Evolutionary conservation across 1,140 invertebrate species (phyloP).

Genomic region (Acromyrmex echinatior): DNA sequence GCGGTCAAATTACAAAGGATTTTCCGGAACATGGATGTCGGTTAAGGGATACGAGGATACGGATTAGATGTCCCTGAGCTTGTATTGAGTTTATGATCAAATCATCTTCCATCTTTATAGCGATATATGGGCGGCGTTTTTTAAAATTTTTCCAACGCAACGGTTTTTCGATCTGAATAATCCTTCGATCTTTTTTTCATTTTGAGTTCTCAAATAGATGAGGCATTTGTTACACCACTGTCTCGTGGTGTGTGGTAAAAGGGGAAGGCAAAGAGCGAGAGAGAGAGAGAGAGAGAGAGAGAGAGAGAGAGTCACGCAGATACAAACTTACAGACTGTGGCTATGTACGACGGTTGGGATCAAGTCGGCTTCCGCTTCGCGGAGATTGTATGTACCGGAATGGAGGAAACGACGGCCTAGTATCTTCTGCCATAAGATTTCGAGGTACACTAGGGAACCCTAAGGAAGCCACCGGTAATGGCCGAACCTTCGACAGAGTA

Average conservation of each 20-base stretch:
- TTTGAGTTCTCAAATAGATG: neutral
- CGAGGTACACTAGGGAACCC: conserved; percentile 36
- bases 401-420: conserved; percentile 37
- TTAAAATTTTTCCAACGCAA: neutral
- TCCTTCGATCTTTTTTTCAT: neutral
- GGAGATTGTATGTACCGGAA: conserved; percentile 43
- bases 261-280: neutral
- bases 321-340: conserved; percentile 42
- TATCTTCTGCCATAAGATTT: conserved; percentile 54
- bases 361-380: conserved; percentile 41
- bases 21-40: conserved; percentile 51
- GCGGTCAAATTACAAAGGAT: conserved; percentile 52
- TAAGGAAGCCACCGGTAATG: conserved; percentile 60
- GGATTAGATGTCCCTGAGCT: conserved; percentile 28
- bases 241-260: neutral
- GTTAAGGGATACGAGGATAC: conserved; percentile 43
- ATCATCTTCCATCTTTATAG: conserved; percentile 24
- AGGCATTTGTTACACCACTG: neutral
- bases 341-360: conserved; percentile 30
- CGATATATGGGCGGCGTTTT: neutral
- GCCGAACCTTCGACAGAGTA: conserved; percentile 50
- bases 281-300: neutral
- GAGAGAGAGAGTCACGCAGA: conserved; percentile 15
- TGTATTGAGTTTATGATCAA: conserved; percentile 38
- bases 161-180: neutral